These are phyloP conservation scores for Tarsius wallacei DNA, from an alignment of 2,797 vertebrate species.

Conservation along the genomic window DNA sequence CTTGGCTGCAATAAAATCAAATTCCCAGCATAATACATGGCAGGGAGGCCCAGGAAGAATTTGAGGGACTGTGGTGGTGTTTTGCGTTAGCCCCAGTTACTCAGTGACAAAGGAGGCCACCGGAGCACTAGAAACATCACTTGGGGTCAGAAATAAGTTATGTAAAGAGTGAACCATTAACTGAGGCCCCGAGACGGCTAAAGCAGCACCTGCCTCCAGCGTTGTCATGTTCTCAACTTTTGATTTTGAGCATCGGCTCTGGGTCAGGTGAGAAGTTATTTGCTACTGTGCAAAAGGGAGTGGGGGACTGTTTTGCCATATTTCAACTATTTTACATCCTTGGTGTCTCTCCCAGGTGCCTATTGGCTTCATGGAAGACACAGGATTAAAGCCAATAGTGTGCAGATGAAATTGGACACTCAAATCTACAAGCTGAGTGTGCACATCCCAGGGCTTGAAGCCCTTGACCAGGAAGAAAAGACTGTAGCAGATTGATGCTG, in stretches of 20 bases:
- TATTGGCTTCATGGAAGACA: fast-evolving
- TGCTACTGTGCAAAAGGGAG: fast-evolving
- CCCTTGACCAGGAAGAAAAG: fast-evolving
- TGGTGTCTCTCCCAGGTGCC: fast-evolving
- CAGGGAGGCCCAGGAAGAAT: too few relatives aligned
- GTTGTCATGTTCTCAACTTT: too few relatives aligned
- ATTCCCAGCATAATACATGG: background rate
- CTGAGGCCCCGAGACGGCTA: fast-evolving
- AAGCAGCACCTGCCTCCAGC: background rate
- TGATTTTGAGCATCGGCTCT: background rate
- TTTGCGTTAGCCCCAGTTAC: background rate
- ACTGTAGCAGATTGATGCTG: fast-evolving
- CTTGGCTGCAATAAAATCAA: background rate
- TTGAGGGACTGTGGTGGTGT: fast-evolving
- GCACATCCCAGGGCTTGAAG: fast-evolving
- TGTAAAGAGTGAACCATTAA: background rate
- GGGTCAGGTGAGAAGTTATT: too few relatives aligned
- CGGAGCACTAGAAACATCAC: background rate
- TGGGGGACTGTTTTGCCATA: too few relatives aligned
- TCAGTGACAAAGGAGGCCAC: background rate
- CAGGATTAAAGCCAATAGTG: fast-evolving
- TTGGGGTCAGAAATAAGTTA: background rate
- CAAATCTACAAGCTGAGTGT: fast-evolving
- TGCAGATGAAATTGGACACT: fast-evolving
- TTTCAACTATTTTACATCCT: fast-evolving